Percentiles rank a stretch among this genome's conserved stretches.
These are phyloP conservation scores for Corydoras maculifer DNA, from an alignment of 2,113 vertebrate species.

Conservation along the genomic window DNA sequence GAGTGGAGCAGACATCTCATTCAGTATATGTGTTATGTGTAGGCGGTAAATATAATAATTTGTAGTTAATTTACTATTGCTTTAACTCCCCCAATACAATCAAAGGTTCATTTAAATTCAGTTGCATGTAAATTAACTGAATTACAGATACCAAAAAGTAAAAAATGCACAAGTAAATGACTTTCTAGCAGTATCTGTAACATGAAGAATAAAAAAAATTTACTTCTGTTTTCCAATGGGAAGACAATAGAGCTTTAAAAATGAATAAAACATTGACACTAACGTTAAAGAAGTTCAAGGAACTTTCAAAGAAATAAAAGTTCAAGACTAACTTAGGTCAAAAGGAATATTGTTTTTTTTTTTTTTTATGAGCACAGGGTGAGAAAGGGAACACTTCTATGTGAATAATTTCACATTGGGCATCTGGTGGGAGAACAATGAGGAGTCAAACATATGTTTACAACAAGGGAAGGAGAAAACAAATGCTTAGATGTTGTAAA, in stretches of 20 bases:
- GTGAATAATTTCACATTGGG: slow-evolving; percentile 33
- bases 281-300: background rate
- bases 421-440: slow-evolving; percentile 26
- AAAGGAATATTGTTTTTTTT: slow-evolving; percentile 17
- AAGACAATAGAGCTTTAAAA: slow-evolving; percentile 2
- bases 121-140: too few species aligned
- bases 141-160: too few species aligned
- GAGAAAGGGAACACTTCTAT: slow-evolving; percentile 21
- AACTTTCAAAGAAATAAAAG: background rate
- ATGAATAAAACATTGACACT: slow-evolving; percentile 18
- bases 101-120: too few species aligned
- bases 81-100: too few species aligned
- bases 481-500: background rate
- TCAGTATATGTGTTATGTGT: too few species aligned
- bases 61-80: too few species aligned
- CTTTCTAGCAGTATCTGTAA: background rate
- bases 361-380: background rate
- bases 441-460: slow-evolving; percentile 6
- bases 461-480: background rate
- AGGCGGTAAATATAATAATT: too few species aligned
- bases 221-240: slow-evolving; percentile 2
- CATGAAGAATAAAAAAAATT: background rate
- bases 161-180: too few species aligned
- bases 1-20: too few species aligned
- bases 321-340: slow-evolving; percentile 9